phyloP scores from a whole-genome alignment of 1,140 invertebrate genomes.

The Chymomyza costata region DNA sequence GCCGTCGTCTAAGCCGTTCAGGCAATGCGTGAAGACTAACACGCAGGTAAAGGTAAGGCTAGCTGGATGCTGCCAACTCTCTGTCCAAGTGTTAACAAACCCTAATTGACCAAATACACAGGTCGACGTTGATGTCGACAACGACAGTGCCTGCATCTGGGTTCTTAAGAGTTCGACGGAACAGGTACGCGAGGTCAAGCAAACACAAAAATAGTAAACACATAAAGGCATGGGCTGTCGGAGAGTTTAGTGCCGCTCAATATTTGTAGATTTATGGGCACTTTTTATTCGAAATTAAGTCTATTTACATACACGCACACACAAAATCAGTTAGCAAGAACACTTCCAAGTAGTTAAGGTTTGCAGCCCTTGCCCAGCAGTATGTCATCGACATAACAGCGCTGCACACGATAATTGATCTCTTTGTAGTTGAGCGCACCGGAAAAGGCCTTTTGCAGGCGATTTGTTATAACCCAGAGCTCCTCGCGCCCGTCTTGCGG shows the following conservation, averaged over 20 bases:
- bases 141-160: no score
- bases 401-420: constrained; percentile 61
- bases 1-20: constrained; percentile 38
- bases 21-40: constrained; percentile 42
- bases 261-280: no score
- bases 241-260: no score
- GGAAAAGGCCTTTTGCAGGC: constrained; percentile 79
- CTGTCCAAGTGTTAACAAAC: constrained; percentile 33
- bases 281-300: no score
- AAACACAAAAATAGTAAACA: no score
- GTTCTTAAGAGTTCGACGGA: constrained; percentile 39
- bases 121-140: constrained; percentile 17
- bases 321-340: no score
- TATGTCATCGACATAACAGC: constrained; percentile 51
- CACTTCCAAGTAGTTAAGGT: background rate
- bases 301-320: no score
- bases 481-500: constrained; percentile 68
- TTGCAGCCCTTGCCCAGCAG: constrained; percentile 30
- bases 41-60: constrained; percentile 28
- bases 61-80: constrained; percentile 3
- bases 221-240: no score
- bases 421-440: constrained; percentile 76
- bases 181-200: constrained; percentile 50
- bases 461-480: constrained; percentile 50
- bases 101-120: constrained; percentile 50